Conservation (phyloP, 2,888 invertebrate species). For the Drosophila flavopinicola region DNA sequence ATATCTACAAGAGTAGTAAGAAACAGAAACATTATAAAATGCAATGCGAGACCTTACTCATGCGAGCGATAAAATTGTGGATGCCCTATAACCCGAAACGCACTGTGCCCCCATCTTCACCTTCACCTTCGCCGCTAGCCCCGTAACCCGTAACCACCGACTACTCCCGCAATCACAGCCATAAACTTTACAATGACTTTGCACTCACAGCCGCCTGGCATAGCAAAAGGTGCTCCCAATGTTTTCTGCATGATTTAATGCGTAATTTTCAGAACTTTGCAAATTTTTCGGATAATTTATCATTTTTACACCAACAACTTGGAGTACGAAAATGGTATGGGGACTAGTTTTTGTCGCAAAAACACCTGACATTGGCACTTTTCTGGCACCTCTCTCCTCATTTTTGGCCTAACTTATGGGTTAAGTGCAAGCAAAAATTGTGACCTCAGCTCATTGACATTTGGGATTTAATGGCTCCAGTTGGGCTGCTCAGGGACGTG, state of each 20-base stretch:
- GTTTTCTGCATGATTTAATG: constrained; percentile 76
- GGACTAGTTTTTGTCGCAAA: constrained; percentile 42
- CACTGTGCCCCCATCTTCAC: constrained; percentile 6
- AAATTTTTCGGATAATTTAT: constrained; percentile 75
- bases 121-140: neutral
- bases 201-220: constrained; percentile 30
- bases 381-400: neutral
- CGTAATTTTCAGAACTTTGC: constrained; percentile 78
- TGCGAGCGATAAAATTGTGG: constrained; percentile 54
- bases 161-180: constrained; percentile 48
- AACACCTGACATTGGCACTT: constrained; percentile 66
- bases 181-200: constrained; percentile 76
- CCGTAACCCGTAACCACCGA: neutral
- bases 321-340: neutral
- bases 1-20: constrained; percentile 9
- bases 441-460: constrained; percentile 76
- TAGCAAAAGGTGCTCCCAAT: constrained; percentile 30
- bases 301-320: constrained; percentile 62
- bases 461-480: constrained; percentile 50
- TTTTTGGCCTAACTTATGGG: constrained; percentile 40
- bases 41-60: constrained; percentile 52
- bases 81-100: constrained; percentile 33
- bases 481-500: constrained; percentile 3
- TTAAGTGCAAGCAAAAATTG: constrained; percentile 58
- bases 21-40: constrained; percentile 45